Conservation (phyloP, 1,140 invertebrate genomes). For the Dryas iulia region DNA sequence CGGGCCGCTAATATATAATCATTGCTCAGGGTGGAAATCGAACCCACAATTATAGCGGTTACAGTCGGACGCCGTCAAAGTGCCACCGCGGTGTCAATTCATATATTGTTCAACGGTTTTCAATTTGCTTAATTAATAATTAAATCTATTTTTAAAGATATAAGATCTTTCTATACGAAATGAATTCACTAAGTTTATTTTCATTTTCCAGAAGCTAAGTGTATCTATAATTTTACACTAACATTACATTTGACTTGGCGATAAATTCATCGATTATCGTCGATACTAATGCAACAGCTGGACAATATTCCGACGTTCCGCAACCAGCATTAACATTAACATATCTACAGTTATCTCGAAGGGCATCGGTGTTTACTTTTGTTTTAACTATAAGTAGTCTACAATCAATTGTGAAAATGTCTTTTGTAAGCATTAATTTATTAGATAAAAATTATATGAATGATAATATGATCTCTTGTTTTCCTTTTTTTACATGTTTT, state of each 20-base stretch:
- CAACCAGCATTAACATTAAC: conserved; percentile 36
- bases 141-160: not conserved
- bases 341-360: conserved; percentile 53
- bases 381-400: conserved; percentile 28
- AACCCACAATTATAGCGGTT: too few relatives aligned
- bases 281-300: conserved; percentile 34
- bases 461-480: too few relatives aligned
- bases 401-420: not conserved
- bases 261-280: conserved; percentile 31
- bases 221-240: not conserved
- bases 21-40: too few relatives aligned
- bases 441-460: too few relatives aligned
- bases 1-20: too few relatives aligned
- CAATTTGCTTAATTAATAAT: not conserved
- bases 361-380: conserved; percentile 61
- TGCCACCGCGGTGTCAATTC: too few relatives aligned
- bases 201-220: conserved; percentile 15
- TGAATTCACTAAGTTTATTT: conserved; percentile 6
- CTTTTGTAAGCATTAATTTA: too few relatives aligned
- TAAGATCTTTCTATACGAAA: not conserved
- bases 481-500: too few relatives aligned
- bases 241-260: conserved; percentile 4
- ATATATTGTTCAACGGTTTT: too few relatives aligned
- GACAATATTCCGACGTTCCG: conserved; percentile 38
- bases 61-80: too few relatives aligned